Percentiles rank a stretch among this genome's conserved stretches.
Evolutionary conservation across 2,797 vertebrate genomes (phyloP).

Genomic region (Eulemur rubriventer): DNA sequence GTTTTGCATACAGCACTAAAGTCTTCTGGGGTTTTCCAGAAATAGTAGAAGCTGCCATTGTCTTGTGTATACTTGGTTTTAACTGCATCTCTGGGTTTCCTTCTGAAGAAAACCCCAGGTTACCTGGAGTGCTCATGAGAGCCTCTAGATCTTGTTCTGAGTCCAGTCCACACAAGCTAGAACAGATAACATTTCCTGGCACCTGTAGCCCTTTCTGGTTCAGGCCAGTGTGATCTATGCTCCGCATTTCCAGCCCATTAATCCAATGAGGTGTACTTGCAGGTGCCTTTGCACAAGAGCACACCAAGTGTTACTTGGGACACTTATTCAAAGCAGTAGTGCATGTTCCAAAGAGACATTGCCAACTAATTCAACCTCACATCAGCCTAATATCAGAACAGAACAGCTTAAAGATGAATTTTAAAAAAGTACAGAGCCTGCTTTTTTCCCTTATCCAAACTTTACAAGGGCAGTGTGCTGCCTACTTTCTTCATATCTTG

Average conservation of each 20-base stretch:
- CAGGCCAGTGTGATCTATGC: conserved; percentile 91
- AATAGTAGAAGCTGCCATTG: conserved; percentile 85
- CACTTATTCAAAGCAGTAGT: background rate
- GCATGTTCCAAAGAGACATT: background rate
- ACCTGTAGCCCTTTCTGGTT: conserved; percentile 93
- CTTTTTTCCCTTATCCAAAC: too few relatives aligned
- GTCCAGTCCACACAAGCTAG: conserved; percentile 91
- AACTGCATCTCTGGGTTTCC: conserved; percentile 93
- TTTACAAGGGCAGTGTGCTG: background rate
- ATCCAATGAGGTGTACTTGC: conserved; percentile 89
- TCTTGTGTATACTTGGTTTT: conserved; percentile 88
- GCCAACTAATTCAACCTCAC: background rate
- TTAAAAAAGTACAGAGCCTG: background rate
- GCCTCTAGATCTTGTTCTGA: conserved; percentile 92
- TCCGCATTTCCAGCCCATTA: conserved; percentile 92
- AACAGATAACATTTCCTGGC: conserved; percentile 92
- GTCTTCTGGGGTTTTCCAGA: conserved; percentile 91
- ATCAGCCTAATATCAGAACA: background rate
- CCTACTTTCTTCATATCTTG: background rate
- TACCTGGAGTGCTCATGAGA: conserved; percentile 78
- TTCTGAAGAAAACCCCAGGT: conserved; percentile 87
- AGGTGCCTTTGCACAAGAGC: conserved; percentile 89
- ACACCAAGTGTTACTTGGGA: background rate
- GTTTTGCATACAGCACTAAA: conserved; percentile 95
- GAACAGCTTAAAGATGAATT: background rate